Evolutionary conservation across 2,113 vertebrate species (phyloP).

Genomic region (Corythaeola cristata): DNA sequence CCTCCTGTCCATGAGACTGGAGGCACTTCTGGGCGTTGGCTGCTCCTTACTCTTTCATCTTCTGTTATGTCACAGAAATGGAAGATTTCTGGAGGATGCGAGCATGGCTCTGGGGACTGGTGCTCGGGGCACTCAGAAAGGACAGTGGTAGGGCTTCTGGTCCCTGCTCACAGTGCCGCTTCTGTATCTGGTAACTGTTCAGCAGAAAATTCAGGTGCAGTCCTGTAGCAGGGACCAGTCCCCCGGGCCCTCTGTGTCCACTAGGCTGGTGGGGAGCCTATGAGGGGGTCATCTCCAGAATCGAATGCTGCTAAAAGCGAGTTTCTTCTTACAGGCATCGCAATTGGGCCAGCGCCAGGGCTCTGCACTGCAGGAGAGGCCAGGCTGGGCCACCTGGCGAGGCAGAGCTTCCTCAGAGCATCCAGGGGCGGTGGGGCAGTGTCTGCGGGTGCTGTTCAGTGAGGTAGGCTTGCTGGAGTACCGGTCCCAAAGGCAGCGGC

Average conservation of each 20-base stretch:
- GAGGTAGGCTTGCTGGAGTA: no score
- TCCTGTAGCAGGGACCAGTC: background rate
- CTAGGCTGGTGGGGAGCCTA: background rate
- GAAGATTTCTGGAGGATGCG: background rate
- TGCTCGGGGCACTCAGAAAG: background rate
- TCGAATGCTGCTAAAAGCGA: background rate
- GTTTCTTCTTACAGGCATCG: background rate
- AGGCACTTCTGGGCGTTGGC: background rate
- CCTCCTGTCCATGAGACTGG: background rate
- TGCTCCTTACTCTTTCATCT: background rate
- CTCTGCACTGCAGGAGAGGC: background rate
- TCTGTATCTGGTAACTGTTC: background rate
- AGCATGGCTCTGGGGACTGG: background rate
- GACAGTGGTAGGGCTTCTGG: background rate
- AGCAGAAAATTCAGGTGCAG: background rate
- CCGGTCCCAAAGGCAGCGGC: background rate
- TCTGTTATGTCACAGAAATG: no score
- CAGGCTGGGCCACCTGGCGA: background rate
- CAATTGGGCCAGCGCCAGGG: background rate
- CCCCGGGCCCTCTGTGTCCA: rapidly evolving
- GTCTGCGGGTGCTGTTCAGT: background rate
- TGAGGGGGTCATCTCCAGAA: background rate
- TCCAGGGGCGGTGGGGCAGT: background rate
- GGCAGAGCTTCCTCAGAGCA: no score
- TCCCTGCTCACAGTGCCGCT: background rate